A percentile compares a stretch with the other conserved stretches of the same genome.
Conservation (phyloP, 2,888 invertebrate species). For the Hedya salicella region DNA sequence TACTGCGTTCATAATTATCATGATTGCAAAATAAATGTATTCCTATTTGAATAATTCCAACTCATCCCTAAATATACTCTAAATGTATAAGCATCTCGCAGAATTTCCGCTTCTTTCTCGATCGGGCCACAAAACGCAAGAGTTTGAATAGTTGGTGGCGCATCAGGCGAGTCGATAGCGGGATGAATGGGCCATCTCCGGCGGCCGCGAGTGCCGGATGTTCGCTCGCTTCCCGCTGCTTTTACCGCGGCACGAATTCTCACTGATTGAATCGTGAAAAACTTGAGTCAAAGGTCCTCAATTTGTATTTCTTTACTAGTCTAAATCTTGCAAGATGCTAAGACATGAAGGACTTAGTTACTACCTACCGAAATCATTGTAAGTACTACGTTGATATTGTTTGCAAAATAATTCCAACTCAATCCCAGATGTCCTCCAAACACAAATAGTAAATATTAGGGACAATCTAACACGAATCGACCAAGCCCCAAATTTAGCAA, state of each 20-base stretch:
- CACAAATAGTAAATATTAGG: too few relatives aligned
- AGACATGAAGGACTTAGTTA: too few relatives aligned
- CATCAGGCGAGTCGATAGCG: slow-evolving; percentile 59
- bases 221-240: slow-evolving; percentile 58
- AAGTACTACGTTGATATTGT: too few relatives aligned
- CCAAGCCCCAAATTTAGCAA: too few relatives aligned
- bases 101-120: slow-evolving; percentile 50
- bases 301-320: background rate
- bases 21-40: too few relatives aligned
- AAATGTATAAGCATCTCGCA: slow-evolving; percentile 47
- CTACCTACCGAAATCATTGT: too few relatives aligned
- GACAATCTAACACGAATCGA: too few relatives aligned
- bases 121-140: slow-evolving; percentile 49
- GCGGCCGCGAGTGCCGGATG: slow-evolving; percentile 67
- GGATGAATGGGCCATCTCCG: slow-evolving; percentile 76
- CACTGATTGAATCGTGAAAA: slow-evolving; percentile 38
- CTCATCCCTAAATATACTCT: too few relatives aligned
- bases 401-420: too few relatives aligned
- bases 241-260: slow-evolving; percentile 58
- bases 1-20: too few relatives aligned
- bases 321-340: slow-evolving; percentile 12
- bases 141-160: slow-evolving; percentile 49
- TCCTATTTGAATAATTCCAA: too few relatives aligned
- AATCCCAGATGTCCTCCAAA: too few relatives aligned
- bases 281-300: slow-evolving; percentile 23